Evolutionary conservation across 2,113 vertebrate species (phyloP), one percentile per base, ranked within the genome.

Genomic region (Climacteris rufus): DNA sequence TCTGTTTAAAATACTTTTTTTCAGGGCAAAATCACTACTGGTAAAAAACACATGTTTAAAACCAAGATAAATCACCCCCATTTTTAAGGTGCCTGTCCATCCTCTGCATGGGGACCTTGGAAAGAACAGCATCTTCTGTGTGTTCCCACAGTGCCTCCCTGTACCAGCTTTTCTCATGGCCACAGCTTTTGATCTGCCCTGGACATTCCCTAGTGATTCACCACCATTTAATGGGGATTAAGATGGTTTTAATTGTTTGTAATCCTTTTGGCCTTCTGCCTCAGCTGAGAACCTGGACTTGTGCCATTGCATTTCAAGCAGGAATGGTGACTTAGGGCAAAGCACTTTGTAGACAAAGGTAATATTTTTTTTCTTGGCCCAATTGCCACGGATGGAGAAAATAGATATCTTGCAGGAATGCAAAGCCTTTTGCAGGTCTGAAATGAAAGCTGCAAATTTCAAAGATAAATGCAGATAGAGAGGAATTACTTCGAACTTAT

Each of bases 241-340:
- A 85, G 84, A 63, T 50, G 33, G 53, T 91, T 94, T 91, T 79
- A 91, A 91, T 87, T 91, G 87, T 85, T 91, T 91, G 54, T 85
- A 94, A 93, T 83, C 7, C 4, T 86, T 93, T 63, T 81, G 82
- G 91, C 74, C 81, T 89, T 86, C 66, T 91, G 49, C 63, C 49
- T 76, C 54, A 85, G 31, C 31, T 85, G 82, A 87, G 82, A 94
- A 50, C 25, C 70, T 95, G 91, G 66, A 96, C 79, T 14, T 1
- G 0, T 63, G 78, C 87, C 78, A 59, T 8, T 59, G 33, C 47
- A 78, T 35, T 87, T 94, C 49, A 80, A 83, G 61, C 49, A 77
- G 61, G 52, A 90, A 31, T 53, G 45, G 33, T 69, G 18, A 25
- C 28, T 94, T 42, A 82, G 19, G 17, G 40, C 56, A 91, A 68